These are phyloP conservation scores for Drosophila kambysellisi DNA, from an alignment of 2,888 invertebrate genomes.

Conservation along the genomic window DNA sequence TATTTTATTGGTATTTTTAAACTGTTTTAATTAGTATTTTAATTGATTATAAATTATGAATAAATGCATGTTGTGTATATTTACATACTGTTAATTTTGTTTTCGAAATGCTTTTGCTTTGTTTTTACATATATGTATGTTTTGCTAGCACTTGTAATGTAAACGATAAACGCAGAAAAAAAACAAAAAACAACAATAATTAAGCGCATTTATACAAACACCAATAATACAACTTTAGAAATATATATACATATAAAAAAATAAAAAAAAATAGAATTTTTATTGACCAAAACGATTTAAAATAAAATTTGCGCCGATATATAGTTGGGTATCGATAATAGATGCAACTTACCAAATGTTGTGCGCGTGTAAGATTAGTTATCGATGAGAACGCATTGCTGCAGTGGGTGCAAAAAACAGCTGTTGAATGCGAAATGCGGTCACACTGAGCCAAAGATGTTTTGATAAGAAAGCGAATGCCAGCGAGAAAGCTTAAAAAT, in stretches of 20 bases:
- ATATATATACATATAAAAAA: slow-evolving; percentile 36
- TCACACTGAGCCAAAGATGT: slow-evolving; percentile 36
- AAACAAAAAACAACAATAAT: slow-evolving; percentile 44
- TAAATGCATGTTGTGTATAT: slow-evolving; percentile 66
- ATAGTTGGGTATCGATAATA: neutral
- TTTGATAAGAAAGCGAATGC: slow-evolving; percentile 52
- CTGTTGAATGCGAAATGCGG: slow-evolving; percentile 44
- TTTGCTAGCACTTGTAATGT: slow-evolving; percentile 52
- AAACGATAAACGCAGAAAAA: slow-evolving; percentile 35
- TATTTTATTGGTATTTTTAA: slow-evolving; percentile 58
- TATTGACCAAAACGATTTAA: too few relatives aligned
- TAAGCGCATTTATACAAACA: slow-evolving; percentile 69
- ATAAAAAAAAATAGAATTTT: neutral
- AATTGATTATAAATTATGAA: slow-evolving; percentile 56
- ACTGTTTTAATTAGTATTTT: slow-evolving; percentile 65
- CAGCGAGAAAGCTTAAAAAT: slow-evolving; percentile 26
- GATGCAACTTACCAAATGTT: too few relatives aligned
- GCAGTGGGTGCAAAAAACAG: slow-evolving; percentile 20
- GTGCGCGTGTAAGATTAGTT: neutral
- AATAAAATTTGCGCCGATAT: neutral
- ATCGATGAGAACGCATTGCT: slow-evolving; percentile 15
- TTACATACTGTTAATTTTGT: slow-evolving; percentile 56
- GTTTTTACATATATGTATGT: slow-evolving; percentile 39
- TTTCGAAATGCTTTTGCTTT: slow-evolving; percentile 45
- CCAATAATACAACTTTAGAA: slow-evolving; percentile 56